Base-by-base conservation (phyloP, 2,113 vertebrate genomes). In the Delphinapterus leucas region DNA sequence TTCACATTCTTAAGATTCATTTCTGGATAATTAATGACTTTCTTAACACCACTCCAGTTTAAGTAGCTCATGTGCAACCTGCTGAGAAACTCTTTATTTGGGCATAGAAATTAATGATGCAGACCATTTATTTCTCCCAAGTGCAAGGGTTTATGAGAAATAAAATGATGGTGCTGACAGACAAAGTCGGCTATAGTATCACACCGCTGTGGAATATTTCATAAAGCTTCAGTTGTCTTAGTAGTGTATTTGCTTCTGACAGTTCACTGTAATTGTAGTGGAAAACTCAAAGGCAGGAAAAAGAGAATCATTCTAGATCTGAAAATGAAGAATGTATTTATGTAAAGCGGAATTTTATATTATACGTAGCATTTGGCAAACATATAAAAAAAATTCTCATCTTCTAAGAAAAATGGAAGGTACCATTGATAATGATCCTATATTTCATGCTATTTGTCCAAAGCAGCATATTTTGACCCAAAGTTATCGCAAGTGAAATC, bases 21-120 rank as follows among this genome's bases (percentile, higher is more conserved):
- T 97, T 98, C 73, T 92, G 17, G 49, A 91, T 97, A 98, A 98
- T 97, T 97, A 97, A 97, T 97, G 93, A 87, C 79, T 55, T 18
- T 92, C 82, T 95, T 95, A 96, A 53, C 26, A 81, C 79, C 58
- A 95, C 63, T 96, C 82, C 49, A 95, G 44, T 91, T 97, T 97
- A 97, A 97, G 95, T 80, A 96, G 92, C 86, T 96, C 68, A 84
- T 96, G 97, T 94, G 86, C 53, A 97, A 89, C 91, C 86, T 96
- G 73, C 93, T 97, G 95, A 97, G 95, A 96, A 95, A 74, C 74
- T 89, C 73, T 95, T 93, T 88, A 97, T 91, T 97, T 97, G 73
- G 86, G 47, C 83, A 95, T 70, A 83, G 82, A 95, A 97, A 97
- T 97, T 98, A 97, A 97, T 96, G 96, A 86, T 33, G 33, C 49